Evolutionary conservation across 1,140 invertebrate species (phyloP), one percentile per base, ranked within the genome.

Genomic region (Habropoda laboriosa): DNA sequence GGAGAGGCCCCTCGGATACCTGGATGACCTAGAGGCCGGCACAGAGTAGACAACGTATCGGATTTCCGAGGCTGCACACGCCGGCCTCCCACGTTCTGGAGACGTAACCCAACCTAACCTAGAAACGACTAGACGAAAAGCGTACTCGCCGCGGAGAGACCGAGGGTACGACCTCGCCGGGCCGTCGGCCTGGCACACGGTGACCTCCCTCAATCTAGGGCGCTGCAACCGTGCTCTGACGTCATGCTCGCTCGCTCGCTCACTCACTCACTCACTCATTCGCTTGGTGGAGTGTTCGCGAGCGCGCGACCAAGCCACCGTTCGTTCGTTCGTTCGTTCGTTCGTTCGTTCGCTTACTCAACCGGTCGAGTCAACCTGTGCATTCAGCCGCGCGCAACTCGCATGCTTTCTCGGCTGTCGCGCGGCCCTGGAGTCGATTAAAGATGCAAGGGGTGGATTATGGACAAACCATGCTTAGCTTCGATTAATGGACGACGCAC

Each of bases 131-230:
- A 90, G 89, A 89, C 89, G 89, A 90, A 90, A 90, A 89, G 87
- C 86, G 85, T 81, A 83, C 87, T 84, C 82, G 82, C 51, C 71
- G 67, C 81, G 84, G 80, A 86, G 85, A 85, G 83, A 86, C 77
- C 83, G 85, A 87, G 92, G 91, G 92, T 93, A 92, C 90, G 92
- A 92, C 92, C 92, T 93, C 92, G 92, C 78, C 87, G 89, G 92
- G 92, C 91, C 92, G 89, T 93, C 92, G 92, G 92, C 92, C 92
- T 88, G 91, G 91, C 88, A 90, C 90, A 91, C 90, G 87, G 90
- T 93, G 92, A 93, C 92, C 92, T 93, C 92, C 91, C 90, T 88
- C 92, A 81, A 93, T 93, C 92, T 93, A 92, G 92, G 92, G 92
- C 92, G 92, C 92, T 93, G 92, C 92, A 92, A 93, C 92, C 86